These are phyloP conservation scores for Chaetura pelagica DNA, from an alignment of 2,113 vertebrate species.

Conservation along the genomic window DNA sequence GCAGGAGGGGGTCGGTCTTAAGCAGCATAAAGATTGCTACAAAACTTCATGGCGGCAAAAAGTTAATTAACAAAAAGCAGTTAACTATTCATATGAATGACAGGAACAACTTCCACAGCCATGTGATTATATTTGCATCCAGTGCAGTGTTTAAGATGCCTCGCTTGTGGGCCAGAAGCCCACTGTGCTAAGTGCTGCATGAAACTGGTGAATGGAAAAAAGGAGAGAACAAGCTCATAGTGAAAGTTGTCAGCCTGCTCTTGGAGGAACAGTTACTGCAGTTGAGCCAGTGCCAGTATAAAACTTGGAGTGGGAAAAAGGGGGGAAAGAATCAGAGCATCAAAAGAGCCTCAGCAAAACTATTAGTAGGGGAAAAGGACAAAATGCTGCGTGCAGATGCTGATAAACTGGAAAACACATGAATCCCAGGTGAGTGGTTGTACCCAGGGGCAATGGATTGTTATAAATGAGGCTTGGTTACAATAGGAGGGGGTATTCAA, in stretches of 20 bases:
- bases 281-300: conserved; percentile 56
- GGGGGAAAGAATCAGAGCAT: conserved; percentile 8
- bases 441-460: background rate
- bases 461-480: background rate
- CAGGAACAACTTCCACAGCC: conserved; percentile 51
- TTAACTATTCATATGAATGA: conserved; percentile 52
- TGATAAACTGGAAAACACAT: background rate
- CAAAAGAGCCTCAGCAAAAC: background rate
- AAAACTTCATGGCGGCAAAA: conserved; percentile 18
- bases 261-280: conserved; percentile 62
- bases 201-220: conserved; percentile 55
- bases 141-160: conserved; percentile 32
- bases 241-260: conserved; percentile 69
- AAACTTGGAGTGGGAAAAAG: conserved; percentile 43
- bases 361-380: background rate
- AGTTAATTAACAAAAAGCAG: conserved; percentile 63
- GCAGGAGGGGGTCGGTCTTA: background rate
- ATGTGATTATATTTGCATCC: conserved; percentile 56
- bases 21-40: background rate
- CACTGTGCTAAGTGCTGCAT: conserved; percentile 62
- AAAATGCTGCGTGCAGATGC: background rate
- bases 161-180: conserved; percentile 38
- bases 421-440: background rate
- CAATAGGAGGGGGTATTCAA: background rate
- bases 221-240: conserved; percentile 66